Conservation (phyloP, 2,888 invertebrate species). For the Campopleginae sp. region DNA sequence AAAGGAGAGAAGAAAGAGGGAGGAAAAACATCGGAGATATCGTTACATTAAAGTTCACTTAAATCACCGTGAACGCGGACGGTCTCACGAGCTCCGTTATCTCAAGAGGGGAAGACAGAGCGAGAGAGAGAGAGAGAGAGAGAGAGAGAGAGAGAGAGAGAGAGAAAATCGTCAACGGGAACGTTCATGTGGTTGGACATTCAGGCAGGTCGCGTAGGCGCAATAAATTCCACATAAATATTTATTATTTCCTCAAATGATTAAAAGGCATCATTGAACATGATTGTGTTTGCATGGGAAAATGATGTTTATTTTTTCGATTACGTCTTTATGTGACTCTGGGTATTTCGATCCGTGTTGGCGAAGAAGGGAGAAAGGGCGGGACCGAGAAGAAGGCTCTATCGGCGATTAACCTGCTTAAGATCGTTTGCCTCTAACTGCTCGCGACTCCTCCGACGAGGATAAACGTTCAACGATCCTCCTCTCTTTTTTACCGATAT, state of each 20-base stretch:
- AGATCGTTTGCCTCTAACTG: slow-evolving; percentile 60
- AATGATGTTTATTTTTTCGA: slow-evolving; percentile 1
- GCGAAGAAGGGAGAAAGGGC: background rate
- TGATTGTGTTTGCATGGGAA: slow-evolving; percentile 13
- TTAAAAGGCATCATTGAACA: slow-evolving; percentile 1
- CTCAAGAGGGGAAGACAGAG: slow-evolving; percentile 13
- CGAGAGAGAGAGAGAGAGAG: slow-evolving; percentile 13
- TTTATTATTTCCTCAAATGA: slow-evolving; percentile 1
- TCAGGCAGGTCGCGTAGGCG: slow-evolving; percentile 12
- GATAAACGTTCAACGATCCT: slow-evolving; percentile 62
- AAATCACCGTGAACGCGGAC: slow-evolving; percentile 60
- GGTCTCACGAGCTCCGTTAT: slow-evolving; percentile 56
- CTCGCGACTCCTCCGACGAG: slow-evolving; percentile 61
- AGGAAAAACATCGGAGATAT: slow-evolving; percentile 50
- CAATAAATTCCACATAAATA: slow-evolving; percentile 13
- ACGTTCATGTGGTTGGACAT: slow-evolving; percentile 27
- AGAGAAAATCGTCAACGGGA: slow-evolving; percentile 60
- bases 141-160: background rate
- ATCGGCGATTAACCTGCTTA: slow-evolving; percentile 64
- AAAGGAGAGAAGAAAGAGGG: background rate
- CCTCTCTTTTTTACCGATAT: slow-evolving; percentile 53
- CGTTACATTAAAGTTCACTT: slow-evolving; percentile 66
- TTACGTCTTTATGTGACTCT: background rate
- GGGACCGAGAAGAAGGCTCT: slow-evolving; percentile 50
- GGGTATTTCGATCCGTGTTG: background rate